These are phyloP conservation scores for Arrhopalites spinosus DNA, from an alignment of 2,888 invertebrate species.

Conservation along the genomic window DNA sequence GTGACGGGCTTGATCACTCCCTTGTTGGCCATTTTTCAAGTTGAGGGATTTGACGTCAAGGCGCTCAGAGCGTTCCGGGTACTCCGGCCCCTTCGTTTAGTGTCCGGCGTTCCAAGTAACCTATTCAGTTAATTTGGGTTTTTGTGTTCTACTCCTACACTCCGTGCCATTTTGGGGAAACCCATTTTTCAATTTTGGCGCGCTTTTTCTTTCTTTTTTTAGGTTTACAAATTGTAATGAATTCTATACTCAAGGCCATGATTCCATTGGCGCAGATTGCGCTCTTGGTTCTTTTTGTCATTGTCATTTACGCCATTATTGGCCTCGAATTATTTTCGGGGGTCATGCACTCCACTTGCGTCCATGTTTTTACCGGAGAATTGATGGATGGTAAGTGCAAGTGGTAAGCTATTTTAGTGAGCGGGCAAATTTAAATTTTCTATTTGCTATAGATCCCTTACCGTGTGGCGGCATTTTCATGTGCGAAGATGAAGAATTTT, in stretches of 20 bases:
- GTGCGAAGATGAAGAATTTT: conserved; percentile 50
- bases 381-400: neutral
- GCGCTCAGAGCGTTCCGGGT: conserved; percentile 68
- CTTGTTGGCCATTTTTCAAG: conserved; percentile 58
- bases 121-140: conserved; percentile 38
- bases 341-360: conserved; percentile 65
- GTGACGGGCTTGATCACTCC: conserved; percentile 65
- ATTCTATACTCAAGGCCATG: conserved; percentile 69
- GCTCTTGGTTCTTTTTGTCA: conserved; percentile 55
- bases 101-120: conserved; percentile 68
- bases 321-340: conserved; percentile 63
- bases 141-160: neutral
- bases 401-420: neutral
- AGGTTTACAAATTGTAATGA: conserved; percentile 69
- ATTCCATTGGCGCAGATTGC: conserved; percentile 61
- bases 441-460: conserved; percentile 58
- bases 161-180: neutral
- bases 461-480: conserved; percentile 60
- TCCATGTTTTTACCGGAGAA: conserved; percentile 60
- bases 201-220: conserved; percentile 40
- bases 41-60: conserved; percentile 67
- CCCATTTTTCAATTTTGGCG: neutral
- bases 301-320: conserved; percentile 55
- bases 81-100: conserved; percentile 66
- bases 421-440: neutral